Percentiles rank a stretch among this genome's conserved stretches.
Evolutionary conservation across 2,888 invertebrate genomes (phyloP).

Genomic region (Sphaerophoria taeniata): DNA sequence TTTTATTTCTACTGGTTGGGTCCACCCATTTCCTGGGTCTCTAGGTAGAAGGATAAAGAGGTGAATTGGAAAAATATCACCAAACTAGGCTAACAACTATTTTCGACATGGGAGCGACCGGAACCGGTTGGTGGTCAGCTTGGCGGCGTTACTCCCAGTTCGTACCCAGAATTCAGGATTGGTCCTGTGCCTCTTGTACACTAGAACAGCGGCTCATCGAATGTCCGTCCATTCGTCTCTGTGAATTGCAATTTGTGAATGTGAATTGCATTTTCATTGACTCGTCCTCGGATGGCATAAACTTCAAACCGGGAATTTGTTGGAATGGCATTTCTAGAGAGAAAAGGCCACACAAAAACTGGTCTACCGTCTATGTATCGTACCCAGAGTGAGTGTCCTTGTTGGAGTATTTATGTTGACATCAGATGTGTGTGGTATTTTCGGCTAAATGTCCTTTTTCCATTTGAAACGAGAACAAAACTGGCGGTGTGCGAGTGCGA

Average conservation of each 20-base stretch:
- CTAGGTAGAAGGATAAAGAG: background rate
- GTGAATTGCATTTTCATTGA: constrained; percentile 74
- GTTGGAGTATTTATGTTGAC: constrained; percentile 62
- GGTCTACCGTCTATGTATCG: constrained; percentile 3
- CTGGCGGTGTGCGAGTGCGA: background rate
- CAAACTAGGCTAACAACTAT: constrained; percentile 72
- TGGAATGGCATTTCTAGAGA: constrained; percentile 59
- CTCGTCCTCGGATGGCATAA: constrained; percentile 72
- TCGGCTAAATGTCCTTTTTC: constrained; percentile 46
- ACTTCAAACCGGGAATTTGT: constrained; percentile 68
- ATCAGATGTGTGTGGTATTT: constrained; percentile 68
- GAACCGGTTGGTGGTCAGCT: constrained; percentile 45
- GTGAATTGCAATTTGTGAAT: constrained; percentile 72
- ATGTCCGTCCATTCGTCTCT: constrained; percentile 60
- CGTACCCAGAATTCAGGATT: constrained; percentile 20
- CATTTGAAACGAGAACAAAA: background rate
- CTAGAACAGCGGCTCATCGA: constrained; percentile 40
- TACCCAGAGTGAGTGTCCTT: constrained; percentile 22
- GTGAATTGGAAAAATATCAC: constrained; percentile 59
- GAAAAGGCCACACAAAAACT: constrained; percentile 7
- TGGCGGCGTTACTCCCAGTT: background rate
- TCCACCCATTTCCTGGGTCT: constrained; percentile 7
- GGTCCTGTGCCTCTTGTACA: background rate
- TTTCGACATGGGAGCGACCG: constrained; percentile 64
- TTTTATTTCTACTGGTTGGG: background rate